Base-by-base conservation (phyloP, 2,888 invertebrate species). In the Drosophila incognita region DNA sequence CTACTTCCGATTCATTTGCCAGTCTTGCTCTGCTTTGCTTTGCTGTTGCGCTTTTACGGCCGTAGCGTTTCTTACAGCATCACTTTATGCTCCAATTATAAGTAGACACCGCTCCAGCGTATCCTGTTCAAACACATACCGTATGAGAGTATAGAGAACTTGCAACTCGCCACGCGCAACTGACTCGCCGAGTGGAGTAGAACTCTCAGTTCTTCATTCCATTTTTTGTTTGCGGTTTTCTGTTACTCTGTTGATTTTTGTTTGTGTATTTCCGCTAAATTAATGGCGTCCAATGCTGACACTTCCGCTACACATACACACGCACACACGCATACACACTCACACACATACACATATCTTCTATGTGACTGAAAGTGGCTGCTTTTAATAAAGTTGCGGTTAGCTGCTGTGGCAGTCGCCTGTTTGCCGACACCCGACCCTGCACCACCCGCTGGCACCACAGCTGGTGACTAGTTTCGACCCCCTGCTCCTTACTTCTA, bases 1-100 rank as follows among this genome's bases (percentile, higher is more conserved):
- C 66, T 79, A 74, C 71, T 74, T 84, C 82, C 82, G 59, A 65
- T 75, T 75, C 80, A 58, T 49, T 64, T 69, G 63, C 68, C 60
- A 71, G 65, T 49, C 48, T 63, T 60, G 52, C 62, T 53, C 42
- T 5, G 18, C 21, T 15, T 40, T 57, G n/a, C 21, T 40, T 29
- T 57, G 57, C 57, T 29, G 48, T 69, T 83, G 81, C 81, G 75
- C 79, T 71, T 81, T 79, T 74, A 81, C 62, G 56, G 81, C 64
- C 69, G 59, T 69, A 71, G 71, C 76, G 61, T 73, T 80, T 87
- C 88, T 82, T 89, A 77, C 76, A 74, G 87, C 79, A 73, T 74
- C 86, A 66, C 71, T 86, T 87, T 89, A 89, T 89, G 90, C 81
- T 89, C 86, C 85, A 86, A 86, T 89, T 86, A 86, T 87, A 89